Base-by-base conservation (phyloP, 2,888 invertebrate genomes). In the Boloria selene region DNA sequence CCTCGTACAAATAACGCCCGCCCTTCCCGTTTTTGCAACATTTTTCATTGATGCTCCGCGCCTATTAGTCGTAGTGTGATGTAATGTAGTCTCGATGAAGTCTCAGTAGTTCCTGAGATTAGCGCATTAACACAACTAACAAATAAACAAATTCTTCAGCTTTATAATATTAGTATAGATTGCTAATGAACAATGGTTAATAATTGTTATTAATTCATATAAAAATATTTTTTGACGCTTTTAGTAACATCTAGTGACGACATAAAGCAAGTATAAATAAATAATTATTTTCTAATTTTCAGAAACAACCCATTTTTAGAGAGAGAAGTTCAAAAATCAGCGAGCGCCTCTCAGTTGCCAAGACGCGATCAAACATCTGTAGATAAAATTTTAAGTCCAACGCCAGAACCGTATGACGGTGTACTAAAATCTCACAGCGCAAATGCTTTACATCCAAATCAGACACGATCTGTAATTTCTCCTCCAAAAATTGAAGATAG, bases 321-420 rank as follows among this genome's bases (percentile, higher is more conserved):
- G 72, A 87, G 90, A 73, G 93, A 94, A 85, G 94, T 95, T 2
- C 93, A 94, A 73, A 95, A 95, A 82, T 95, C 95, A 26, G 94
- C 94, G 10, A 95, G 95, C 75, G 93, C 93, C 4, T 92, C 92
- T 67, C 93, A 93, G 71, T 77, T 93, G 2, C 93, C 85, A 61
- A 87, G 85, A 74, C 87, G 87, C 74, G 89, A 87, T 72, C 80
- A 86, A 75, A 74, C 77, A 61, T 82, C 86, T 72, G 73, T 75
- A 17, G 85, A 87, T 73, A 87, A 85, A 69, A 81, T 78, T 13
- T 75, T 88, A 0, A 77, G 78, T 17, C 87, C 87, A 17, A 78
- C 76, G 10, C 74, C 82, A 13, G 72, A 80, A 1, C 70, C 76
- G 7, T 47, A 79, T 0, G 91, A 91, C 0, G 90, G 91, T 7